These are phyloP conservation scores for Hiodon tergisus DNA, from an alignment of 2,113 vertebrate genomes.

Conservation along the genomic window DNA sequence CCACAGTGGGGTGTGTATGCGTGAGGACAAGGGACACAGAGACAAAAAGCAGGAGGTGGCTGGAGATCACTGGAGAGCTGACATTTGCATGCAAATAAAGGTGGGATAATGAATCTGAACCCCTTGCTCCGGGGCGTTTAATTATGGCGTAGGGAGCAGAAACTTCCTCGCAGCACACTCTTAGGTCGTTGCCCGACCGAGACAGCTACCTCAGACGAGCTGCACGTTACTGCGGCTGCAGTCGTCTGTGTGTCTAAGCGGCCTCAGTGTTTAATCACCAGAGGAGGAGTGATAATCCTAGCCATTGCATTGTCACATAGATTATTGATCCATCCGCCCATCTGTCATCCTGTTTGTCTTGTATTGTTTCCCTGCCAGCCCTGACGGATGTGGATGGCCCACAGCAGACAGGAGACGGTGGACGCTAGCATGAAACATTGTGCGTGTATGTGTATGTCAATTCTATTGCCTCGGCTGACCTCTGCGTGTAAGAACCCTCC, in stretches of 20 bases:
- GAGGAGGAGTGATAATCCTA: not conserved
- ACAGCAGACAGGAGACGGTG: not conserved
- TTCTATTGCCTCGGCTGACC: not conserved
- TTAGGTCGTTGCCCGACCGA: no score
- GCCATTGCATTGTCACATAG: not conserved
- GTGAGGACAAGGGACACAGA: slow-evolving; percentile 26
- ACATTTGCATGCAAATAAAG: slow-evolving; percentile 56
- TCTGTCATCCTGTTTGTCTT: not conserved
- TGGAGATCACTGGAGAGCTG: slow-evolving; percentile 3
- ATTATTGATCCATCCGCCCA: not conserved
- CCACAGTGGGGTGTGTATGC: slow-evolving; percentile 12
- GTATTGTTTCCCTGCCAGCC: not conserved
- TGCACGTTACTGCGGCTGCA: not conserved
- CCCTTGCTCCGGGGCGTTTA: slow-evolving; percentile 42
- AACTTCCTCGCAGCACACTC: not conserved
- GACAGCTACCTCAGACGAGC: not conserved
- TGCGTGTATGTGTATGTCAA: slow-evolving; percentile 1
- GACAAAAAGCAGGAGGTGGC: slow-evolving; percentile 40
- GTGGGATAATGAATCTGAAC: slow-evolving; percentile 55
- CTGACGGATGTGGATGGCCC: not conserved
- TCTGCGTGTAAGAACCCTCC: not conserved
- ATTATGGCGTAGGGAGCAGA: slow-evolving; percentile 39
- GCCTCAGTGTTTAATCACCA: not conserved
- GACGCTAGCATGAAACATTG: not conserved
- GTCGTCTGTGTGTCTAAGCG: not conserved